Percentiles rank a stretch among this genome's conserved stretches.
Conservation (phyloP, 2,888 invertebrate genomes). For the Cecidostiba fungosa region DNA sequence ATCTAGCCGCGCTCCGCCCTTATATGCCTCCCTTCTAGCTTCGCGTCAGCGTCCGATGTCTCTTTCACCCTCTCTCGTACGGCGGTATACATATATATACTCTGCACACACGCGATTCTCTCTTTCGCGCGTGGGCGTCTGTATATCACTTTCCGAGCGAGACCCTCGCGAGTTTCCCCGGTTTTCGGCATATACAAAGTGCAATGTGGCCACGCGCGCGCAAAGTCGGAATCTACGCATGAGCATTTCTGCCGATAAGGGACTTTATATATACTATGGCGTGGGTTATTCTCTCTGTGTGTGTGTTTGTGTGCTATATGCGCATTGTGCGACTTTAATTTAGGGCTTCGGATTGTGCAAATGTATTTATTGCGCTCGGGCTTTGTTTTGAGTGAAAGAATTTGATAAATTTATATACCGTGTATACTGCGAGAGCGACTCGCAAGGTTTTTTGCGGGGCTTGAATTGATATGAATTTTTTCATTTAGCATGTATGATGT, state of each 20-base stretch:
- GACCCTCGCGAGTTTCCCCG: constrained; percentile 6
- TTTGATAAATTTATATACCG: neutral
- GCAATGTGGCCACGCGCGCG: constrained; percentile 29
- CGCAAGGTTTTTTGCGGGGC: neutral
- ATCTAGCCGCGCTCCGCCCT: constrained; percentile 70
- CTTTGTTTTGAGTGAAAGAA: constrained; percentile 20
- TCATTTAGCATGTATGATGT: neutral
- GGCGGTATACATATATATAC: neutral
- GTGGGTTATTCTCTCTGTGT: neutral
- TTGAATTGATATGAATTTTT: constrained; percentile 18
- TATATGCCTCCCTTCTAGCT: neutral
- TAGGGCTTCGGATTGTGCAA: constrained; percentile 30
- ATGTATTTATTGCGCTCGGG: constrained; percentile 23
- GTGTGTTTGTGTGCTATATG: neutral
- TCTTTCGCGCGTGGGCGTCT: constrained; percentile 6
- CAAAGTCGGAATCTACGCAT: constrained; percentile 47
- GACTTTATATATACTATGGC: neutral
- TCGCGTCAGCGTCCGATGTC: constrained; percentile 14
- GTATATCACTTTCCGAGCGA: constrained; percentile 45
- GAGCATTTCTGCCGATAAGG: constrained; percentile 51
- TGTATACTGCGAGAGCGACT: neutral
- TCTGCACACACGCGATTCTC: constrained; percentile 15
- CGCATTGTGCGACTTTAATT: constrained; percentile 52
- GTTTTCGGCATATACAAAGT: neutral
- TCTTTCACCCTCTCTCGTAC: constrained; percentile 45